A percentile compares a stretch with the other conserved stretches of the same genome.
phyloP scores from a whole-genome alignment of 1,140 invertebrate genomes.

The Aphis craccivora region DNA sequence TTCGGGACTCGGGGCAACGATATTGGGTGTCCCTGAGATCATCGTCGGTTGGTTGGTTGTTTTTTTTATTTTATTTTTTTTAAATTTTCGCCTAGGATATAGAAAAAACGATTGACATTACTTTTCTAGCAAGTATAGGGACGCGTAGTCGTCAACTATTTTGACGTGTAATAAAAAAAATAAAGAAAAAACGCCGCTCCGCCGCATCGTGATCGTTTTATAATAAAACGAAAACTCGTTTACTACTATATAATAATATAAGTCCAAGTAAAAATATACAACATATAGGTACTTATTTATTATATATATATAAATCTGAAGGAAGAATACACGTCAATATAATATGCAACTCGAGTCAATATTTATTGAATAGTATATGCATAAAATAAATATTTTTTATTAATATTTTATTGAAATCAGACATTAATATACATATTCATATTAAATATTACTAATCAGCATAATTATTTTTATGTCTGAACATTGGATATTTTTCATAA shows the following conservation, averaged over 20 bases:
- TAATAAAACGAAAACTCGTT: background rate
- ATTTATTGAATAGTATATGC: background rate
- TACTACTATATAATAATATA: background rate
- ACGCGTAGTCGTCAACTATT: background rate
- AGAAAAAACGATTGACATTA: background rate
- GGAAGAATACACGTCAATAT: no score
- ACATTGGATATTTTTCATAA: background rate
- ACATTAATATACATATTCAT: no score
- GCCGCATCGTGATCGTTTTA: background rate
- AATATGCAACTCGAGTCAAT: background rate
- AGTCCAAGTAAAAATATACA: background rate
- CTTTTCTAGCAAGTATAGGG: background rate
- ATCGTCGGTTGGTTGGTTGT: background rate
- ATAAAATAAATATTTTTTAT: background rate
- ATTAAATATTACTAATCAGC: background rate
- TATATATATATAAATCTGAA: background rate
- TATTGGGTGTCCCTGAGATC: background rate
- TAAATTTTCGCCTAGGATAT: background rate
- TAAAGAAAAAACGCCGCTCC: background rate
- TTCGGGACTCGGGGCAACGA: background rate
- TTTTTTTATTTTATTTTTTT: background rate
- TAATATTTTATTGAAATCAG: no score
- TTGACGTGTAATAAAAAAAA: background rate
- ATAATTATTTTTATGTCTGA: background rate
- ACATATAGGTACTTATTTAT: background rate